Conservation (phyloP, 2,797 vertebrate species). For the Scolopax rusticola region DNA sequence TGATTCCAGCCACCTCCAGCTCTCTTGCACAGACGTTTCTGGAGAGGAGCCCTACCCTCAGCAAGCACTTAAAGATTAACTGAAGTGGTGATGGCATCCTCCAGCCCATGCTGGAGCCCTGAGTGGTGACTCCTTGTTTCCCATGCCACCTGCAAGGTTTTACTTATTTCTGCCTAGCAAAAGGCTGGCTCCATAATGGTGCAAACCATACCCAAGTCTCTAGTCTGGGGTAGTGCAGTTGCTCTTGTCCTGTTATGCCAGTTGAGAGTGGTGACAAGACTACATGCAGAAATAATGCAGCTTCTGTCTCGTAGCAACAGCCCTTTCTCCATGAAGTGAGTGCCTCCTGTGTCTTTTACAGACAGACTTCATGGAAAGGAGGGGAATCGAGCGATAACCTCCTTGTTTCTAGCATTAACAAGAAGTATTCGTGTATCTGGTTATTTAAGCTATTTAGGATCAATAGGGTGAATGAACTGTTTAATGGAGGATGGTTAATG, state of each 20-base stretch:
- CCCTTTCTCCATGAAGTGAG: background rate
- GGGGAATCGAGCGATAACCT: background rate
- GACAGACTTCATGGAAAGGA: background rate
- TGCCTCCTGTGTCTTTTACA: background rate
- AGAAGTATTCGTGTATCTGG: background rate
- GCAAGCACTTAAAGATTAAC: background rate
- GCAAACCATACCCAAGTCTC: background rate
- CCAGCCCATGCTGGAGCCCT: background rate
- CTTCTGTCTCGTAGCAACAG: background rate
- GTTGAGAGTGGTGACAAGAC: background rate
- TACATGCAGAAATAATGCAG: background rate
- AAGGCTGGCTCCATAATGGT: rapidly evolving
- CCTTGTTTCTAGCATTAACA: background rate
- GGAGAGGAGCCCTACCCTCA: background rate
- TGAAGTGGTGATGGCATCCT: background rate
- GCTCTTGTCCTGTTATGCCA: background rate
- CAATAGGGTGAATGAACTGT: background rate
- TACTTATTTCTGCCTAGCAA: background rate
- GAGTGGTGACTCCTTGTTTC: background rate
- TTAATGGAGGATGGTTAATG: slow-evolving; percentile 3
- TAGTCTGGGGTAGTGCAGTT: background rate
- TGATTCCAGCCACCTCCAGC: background rate
- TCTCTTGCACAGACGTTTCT: background rate
- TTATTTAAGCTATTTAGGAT: background rate
- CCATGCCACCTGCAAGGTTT: background rate